Percentiles rank a stretch among this genome's conserved stretches.
phyloP scores from a whole-genome alignment of 1,140 invertebrate genomes.

The Cataglyphis hispanica region DNA sequence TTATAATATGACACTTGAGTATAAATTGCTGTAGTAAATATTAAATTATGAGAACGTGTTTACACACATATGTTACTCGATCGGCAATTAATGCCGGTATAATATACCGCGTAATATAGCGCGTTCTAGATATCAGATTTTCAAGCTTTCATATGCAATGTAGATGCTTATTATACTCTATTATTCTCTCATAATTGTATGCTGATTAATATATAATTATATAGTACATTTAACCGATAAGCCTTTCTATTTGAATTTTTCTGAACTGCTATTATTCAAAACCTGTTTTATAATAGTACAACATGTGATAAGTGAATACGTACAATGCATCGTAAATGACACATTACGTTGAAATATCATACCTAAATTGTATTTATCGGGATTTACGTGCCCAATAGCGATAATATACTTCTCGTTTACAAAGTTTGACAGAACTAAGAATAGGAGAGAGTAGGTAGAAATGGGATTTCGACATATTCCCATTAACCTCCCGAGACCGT shows the following conservation, averaged over 20 bases:
- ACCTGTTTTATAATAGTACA: background rate
- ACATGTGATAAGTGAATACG: background rate
- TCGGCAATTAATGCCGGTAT: background rate
- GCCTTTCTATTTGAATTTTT: background rate
- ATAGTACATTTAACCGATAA: background rate
- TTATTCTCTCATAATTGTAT: background rate
- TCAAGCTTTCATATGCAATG: background rate
- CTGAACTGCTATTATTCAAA: background rate
- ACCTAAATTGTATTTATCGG: background rate
- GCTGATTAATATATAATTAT: background rate
- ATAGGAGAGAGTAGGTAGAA: constrained; percentile 37
- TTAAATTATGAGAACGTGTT: background rate
- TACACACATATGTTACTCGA: background rate
- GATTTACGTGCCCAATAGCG: background rate
- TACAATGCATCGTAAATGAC: background rate
- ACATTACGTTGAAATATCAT: background rate
- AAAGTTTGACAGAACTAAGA: constrained; percentile 23
- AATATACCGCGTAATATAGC: too few species aligned
- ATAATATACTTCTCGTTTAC: background rate
- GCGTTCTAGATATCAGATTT: constrained; percentile 8
- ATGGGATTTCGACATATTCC: constrained; percentile 55
- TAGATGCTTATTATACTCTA: background rate
- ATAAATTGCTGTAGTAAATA: background rate
- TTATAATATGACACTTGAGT: background rate
- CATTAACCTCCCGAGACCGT: constrained; percentile 39